A percentile compares a stretch with the other conserved stretches of the same genome.
Conservation (phyloP, 2,888 invertebrate genomes). For the Eupithecia dodoneata region DNA sequence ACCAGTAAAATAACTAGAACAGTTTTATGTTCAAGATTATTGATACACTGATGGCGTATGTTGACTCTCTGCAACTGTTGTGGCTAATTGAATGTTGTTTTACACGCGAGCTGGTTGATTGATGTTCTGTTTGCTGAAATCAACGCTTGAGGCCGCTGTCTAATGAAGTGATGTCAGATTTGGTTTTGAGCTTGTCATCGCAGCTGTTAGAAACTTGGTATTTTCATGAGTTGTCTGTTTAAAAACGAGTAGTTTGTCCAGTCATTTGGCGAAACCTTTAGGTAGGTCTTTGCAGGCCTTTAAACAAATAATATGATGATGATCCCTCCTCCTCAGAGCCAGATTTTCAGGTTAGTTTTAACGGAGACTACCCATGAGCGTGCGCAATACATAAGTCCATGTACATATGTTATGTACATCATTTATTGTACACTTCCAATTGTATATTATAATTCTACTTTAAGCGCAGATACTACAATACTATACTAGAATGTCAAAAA, state of each 20-base stretch:
- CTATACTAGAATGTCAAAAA: no score
- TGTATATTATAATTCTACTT: no score
- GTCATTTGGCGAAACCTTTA: background rate
- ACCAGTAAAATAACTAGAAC: constrained; percentile 34
- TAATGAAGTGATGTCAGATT: constrained; percentile 13
- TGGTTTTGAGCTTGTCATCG: background rate
- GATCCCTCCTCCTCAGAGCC: background rate
- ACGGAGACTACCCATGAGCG: background rate
- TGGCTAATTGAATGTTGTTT: constrained; percentile 46
- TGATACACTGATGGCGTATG: constrained; percentile 39
- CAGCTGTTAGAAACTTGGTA: background rate
- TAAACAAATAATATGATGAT: background rate
- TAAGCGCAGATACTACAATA: no score
- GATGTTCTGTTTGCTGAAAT: constrained; percentile 35
- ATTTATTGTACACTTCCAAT: no score
- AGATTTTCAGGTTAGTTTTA: background rate
- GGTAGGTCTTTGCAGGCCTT: background rate
- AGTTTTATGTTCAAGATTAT: constrained; percentile 35
- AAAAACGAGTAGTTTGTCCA: background rate
- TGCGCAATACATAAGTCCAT: no score
- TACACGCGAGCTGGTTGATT: constrained; percentile 37
- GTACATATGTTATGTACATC: no score
- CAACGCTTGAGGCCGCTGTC: constrained; percentile 8
- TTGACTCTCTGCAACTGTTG: constrained; percentile 36
- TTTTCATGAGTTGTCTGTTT: no score